Evolutionary conservation across 2,797 vertebrate species (phyloP), one percentile per base, ranked within the genome.

Genomic region (Todus mexicanus): DNA sequence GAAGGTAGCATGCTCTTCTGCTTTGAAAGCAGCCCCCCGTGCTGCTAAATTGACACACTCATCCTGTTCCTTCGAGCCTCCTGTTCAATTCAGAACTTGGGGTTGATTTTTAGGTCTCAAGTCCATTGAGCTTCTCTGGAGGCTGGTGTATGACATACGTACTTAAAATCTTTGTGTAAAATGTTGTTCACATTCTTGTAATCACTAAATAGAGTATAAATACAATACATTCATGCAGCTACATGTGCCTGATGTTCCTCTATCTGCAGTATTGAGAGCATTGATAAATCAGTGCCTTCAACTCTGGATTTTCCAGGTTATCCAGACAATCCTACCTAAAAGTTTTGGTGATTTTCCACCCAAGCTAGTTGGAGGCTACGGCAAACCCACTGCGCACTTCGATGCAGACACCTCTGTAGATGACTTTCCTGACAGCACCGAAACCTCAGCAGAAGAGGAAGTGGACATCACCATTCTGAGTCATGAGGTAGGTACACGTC

Each of bases 391-490:
- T 91, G 43, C 97, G 90, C 84, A 63, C 9, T 94, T 96, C 11
- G 89, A 96, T 93, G 88, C 72, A 17, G 87, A 74, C 60, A n/a
- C 89, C 14, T 94, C 96, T 47, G 77, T 97, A 88, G 98, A 98
- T 71, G 97, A 97, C 42, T 97, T 96, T 89, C 89, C 98, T 21
- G 98, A 97, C 11, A 97, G 98, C 21, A 95, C 72, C 37, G 89
- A 94, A 69, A 98, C 97, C 17, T 98, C 98, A 7, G 94, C 97
- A 33, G 98, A 98, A 59, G 98, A 98, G 7, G 98, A 99, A 78
- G 97, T 98, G 5, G 98, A 99, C 86, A 96, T 98, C 95, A 98
- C 98, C 33, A 91, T 99, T 94, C 94, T 99, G 94, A 98, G 97
- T 56, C 98, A 98, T 85, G 98, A 98, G 96, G 98, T 99, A 98